Conservation (phyloP, 2,888 invertebrate genomes). For the Dolichopus griseipennis region DNA sequence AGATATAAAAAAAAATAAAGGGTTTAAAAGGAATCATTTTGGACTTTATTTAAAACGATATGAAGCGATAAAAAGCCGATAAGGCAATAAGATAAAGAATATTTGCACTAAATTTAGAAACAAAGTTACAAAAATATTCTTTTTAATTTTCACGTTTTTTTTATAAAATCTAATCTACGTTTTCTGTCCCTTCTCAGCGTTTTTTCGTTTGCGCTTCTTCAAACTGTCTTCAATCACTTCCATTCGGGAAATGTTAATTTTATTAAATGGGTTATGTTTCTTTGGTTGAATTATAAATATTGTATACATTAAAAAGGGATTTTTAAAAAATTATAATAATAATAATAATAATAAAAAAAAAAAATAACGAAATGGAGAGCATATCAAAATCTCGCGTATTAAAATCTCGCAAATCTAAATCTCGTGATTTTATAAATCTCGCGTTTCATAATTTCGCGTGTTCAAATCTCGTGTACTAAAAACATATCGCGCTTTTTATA, state of each 20-base stretch:
- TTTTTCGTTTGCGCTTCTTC: neutral
- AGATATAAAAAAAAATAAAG: neutral
- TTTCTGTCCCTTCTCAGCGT: too few species aligned
- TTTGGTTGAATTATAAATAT: constrained; percentile 1
- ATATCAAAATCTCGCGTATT: too few species aligned
- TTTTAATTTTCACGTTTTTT: neutral
- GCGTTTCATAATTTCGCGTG: too few species aligned
- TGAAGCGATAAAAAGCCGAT: neutral
- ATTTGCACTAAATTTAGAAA: neutral
- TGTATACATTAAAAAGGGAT: neutral
- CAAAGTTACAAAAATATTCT: neutral
- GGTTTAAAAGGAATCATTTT: neutral
- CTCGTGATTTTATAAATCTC: too few species aligned
- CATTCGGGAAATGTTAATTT: neutral
- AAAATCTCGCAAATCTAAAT: too few species aligned
- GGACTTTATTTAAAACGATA: neutral
- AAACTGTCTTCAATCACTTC: too few species aligned
- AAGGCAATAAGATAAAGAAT: neutral
- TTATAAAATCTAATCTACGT: too few species aligned
- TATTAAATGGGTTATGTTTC: neutral
- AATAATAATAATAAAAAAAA: too few species aligned
- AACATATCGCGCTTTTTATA: too few species aligned
- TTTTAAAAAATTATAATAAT: too few species aligned
- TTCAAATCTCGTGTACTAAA: too few species aligned
- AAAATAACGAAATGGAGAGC: too few species aligned